These are phyloP conservation scores for Drosophila erecta DNA, from an alignment of 1,140 invertebrate species.

Conservation along the genomic window DNA sequence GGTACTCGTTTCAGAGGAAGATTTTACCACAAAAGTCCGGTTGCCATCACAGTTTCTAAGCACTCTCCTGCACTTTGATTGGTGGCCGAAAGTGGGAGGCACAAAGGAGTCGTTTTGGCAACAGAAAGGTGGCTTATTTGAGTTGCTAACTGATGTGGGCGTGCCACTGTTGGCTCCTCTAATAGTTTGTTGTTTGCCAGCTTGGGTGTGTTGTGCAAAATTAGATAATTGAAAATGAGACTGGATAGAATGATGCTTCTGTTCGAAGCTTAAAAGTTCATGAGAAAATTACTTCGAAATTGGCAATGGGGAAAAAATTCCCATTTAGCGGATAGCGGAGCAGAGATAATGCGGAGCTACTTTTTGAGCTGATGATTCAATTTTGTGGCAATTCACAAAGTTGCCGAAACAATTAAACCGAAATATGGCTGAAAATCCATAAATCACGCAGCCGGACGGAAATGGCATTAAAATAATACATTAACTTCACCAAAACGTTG, in stretches of 20 bases:
- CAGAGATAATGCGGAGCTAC: slow-evolving; percentile 10
- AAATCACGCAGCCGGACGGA: slow-evolving; percentile 75
- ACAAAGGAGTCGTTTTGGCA: slow-evolving; percentile 13
- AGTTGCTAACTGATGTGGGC: slow-evolving; percentile 52
- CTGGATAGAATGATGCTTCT: slow-evolving; percentile 30
- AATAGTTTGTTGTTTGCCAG: slow-evolving; percentile 41
- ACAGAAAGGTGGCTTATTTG: slow-evolving; percentile 42
- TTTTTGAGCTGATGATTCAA: slow-evolving; percentile 13
- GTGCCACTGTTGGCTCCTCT: slow-evolving; percentile 26
- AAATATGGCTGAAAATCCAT: slow-evolving; percentile 38
- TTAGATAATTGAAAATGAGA: slow-evolving; percentile 55
- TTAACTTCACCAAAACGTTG: slow-evolving; percentile 75
- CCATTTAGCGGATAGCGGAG: slow-evolving; percentile 2
- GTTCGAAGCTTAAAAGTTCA: slow-evolving; percentile 32
- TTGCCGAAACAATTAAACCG: slow-evolving; percentile 23
- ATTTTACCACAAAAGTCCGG: neutral
- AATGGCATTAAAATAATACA: slow-evolving; percentile 78
- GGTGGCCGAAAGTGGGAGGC: neutral
- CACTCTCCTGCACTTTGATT: slow-evolving; percentile 11
- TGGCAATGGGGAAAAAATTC: slow-evolving; percentile 20
- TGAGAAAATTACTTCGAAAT: slow-evolving; percentile 23
- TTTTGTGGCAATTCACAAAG: slow-evolving; percentile 4
- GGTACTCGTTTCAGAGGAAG: neutral
- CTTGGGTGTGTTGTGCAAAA: slow-evolving; percentile 19
- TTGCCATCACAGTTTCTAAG: slow-evolving; percentile 3